A percentile compares a stretch with the other conserved stretches of the same genome.
Evolutionary conservation across 2,113 vertebrate genomes (phyloP).

Genomic region (Bungarus multicinctus): DNA sequence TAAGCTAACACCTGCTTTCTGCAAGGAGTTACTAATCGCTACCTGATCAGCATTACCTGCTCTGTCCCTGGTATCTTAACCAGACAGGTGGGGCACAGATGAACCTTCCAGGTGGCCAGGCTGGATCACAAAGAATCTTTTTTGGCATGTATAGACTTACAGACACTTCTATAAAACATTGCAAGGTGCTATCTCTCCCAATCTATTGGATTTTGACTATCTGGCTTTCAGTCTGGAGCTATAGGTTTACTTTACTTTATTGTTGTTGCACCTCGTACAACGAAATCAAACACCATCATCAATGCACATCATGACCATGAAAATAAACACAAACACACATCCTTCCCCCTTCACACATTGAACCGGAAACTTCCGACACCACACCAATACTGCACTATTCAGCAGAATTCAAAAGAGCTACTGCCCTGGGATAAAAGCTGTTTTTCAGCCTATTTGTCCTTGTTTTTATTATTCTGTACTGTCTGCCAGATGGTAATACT

Average conservation of each 20-base stretch:
- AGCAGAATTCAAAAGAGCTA: too few relatives aligned
- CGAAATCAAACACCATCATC: too few relatives aligned
- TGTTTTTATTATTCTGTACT: too few relatives aligned
- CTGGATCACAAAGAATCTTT: not conserved
- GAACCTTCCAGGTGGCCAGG: not conserved
- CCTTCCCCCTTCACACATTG: too few relatives aligned
- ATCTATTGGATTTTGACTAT: not conserved
- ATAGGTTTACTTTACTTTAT: not conserved
- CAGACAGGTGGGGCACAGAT: not conserved
- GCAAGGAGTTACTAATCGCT: not conserved
- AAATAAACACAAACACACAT: too few relatives aligned
- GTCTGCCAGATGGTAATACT: too few relatives aligned
- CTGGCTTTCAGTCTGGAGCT: not conserved
- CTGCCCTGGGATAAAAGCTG: too few relatives aligned
- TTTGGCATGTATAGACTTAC: not conserved
- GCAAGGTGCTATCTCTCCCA: not conserved
- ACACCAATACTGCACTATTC: too few relatives aligned
- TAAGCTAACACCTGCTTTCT: not conserved
- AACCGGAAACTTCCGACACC: too few relatives aligned
- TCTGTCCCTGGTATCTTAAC: not conserved
- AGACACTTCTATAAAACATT: not conserved
- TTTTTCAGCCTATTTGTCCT: too few relatives aligned
- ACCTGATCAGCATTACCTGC: not conserved
- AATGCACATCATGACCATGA: too few relatives aligned
- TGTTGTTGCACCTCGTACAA: too few relatives aligned